phyloP scores from a whole-genome alignment of 2,888 invertebrate genomes.

The Chromoteleia sp. region DNA sequence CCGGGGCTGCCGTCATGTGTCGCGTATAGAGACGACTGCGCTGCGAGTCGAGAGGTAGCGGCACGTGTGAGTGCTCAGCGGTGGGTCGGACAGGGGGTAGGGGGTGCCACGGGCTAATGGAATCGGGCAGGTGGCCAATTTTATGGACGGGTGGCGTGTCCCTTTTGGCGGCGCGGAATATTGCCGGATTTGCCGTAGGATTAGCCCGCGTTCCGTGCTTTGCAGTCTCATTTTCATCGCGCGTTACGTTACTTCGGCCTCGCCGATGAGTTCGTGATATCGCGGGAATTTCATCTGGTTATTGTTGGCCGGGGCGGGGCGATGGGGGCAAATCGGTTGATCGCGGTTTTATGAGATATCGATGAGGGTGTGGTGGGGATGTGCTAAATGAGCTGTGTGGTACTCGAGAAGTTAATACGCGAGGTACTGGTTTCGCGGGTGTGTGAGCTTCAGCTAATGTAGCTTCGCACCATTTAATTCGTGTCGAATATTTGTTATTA shows the following conservation, averaged over 20 bases:
- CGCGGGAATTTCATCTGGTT: constrained; percentile 27
- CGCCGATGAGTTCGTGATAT: constrained; percentile 20
- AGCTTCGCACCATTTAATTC: no score
- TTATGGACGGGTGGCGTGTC: constrained; percentile 48
- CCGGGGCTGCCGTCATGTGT: constrained; percentile 52
- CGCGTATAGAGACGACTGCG: no score
- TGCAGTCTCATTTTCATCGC: constrained; percentile 84
- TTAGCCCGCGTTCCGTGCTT: constrained; percentile 82
- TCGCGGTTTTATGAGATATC: constrained; percentile 26
- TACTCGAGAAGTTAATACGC: no score
- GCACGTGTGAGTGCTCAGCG: no score
- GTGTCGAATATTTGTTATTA: no score
- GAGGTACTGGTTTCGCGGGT: no score
- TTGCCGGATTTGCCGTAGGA: constrained; percentile 72
- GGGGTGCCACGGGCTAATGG: no score
- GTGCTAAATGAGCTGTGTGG: constrained; percentile 4
- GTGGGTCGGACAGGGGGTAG: no score
- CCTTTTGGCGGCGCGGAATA: constrained; percentile 62
- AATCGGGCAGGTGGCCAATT: no score
- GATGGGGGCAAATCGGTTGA: constrained; percentile 12
- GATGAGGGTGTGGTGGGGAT: not conserved
- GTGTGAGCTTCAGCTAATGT: no score
- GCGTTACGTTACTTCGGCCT: constrained; percentile 15
- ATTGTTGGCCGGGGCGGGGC: not conserved
- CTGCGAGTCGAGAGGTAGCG: no score